These are phyloP conservation scores for Spodoptera exigua DNA, from an alignment of 2,888 invertebrate genomes.

Conservation along the genomic window DNA sequence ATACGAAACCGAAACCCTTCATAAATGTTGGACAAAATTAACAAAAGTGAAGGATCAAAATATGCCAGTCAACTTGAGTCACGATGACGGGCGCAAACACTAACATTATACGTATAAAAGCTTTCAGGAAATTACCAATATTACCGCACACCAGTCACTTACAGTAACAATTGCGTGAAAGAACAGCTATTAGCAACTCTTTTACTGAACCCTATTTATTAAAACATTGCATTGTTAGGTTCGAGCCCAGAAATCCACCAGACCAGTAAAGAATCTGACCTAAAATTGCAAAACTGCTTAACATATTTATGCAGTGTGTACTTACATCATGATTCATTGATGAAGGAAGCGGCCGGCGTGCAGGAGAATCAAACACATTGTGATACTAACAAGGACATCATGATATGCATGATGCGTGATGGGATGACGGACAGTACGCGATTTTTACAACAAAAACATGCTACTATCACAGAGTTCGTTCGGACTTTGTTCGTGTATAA, in stretches of 20 bases:
- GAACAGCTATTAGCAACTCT: constrained; percentile 24
- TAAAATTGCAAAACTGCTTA: constrained; percentile 39
- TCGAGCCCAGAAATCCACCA: constrained; percentile 38
- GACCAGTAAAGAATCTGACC: constrained; percentile 50
- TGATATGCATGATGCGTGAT: constrained; percentile 37
- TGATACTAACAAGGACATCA: constrained; percentile 33
- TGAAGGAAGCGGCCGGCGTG: constrained; percentile 21
- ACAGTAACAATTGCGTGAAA: constrained; percentile 23
- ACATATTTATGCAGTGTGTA: constrained; percentile 27
- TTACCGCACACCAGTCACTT: constrained; percentile 36
- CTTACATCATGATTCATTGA: constrained; percentile 51
- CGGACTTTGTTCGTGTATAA: constrained; percentile 59
- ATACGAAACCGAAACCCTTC: constrained; percentile 19
- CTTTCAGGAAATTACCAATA: constrained; percentile 53
- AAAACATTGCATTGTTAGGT: constrained; percentile 27
- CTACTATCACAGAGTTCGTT: constrained; percentile 59
- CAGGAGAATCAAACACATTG: constrained; percentile 37
- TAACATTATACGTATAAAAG: constrained; percentile 30
- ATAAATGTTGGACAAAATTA: constrained; percentile 11
- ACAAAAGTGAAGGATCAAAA: constrained; percentile 31
- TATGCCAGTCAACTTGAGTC: constrained; percentile 45
- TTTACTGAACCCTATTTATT: constrained; percentile 17
- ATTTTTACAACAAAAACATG: constrained; percentile 68
- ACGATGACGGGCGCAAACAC: constrained; percentile 43
- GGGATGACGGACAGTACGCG: constrained; percentile 41